Conservation (phyloP, 1,140 invertebrate genomes). For the Camponotus floridanus region DNA sequence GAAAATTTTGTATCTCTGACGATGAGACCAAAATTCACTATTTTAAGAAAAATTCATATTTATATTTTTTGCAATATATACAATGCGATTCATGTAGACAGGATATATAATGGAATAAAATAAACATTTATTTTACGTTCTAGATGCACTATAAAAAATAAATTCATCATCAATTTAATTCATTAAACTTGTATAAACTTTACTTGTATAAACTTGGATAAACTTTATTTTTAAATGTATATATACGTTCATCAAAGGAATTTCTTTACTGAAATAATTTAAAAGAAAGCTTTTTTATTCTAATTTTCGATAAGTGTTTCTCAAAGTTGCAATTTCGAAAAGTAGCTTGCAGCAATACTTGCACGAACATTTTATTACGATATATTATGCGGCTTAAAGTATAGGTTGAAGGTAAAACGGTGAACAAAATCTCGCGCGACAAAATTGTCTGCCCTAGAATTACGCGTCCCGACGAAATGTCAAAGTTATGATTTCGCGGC, state of each 20-base stretch:
- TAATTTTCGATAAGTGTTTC: slow-evolving; percentile 44
- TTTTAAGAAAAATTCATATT: background rate
- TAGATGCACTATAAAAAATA: background rate
- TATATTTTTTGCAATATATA: background rate
- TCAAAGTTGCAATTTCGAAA: slow-evolving; percentile 29
- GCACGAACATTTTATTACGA: slow-evolving; percentile 8
- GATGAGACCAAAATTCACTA: background rate
- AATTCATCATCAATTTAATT: too few relatives aligned
- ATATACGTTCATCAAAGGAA: background rate
- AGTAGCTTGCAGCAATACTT: background rate
- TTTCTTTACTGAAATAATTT: background rate
- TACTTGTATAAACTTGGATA: background rate
- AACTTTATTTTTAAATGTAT: background rate
- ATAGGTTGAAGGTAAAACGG: slow-evolving; percentile 12
- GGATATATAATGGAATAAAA: background rate
- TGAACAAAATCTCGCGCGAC: slow-evolving; percentile 45
- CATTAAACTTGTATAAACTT: background rate
- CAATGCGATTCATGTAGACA: background rate
- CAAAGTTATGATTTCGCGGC: slow-evolving; percentile 40
- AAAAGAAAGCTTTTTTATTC: background rate
- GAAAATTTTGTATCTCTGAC: too few relatives aligned
- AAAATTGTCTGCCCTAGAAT: slow-evolving; percentile 19
- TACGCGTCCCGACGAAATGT: slow-evolving; percentile 19
- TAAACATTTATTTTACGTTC: background rate
- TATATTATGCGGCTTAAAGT: slow-evolving; percentile 10